Base-by-base conservation (phyloP, 2,888 invertebrate genomes). In the Euzetes globulus region DNA sequence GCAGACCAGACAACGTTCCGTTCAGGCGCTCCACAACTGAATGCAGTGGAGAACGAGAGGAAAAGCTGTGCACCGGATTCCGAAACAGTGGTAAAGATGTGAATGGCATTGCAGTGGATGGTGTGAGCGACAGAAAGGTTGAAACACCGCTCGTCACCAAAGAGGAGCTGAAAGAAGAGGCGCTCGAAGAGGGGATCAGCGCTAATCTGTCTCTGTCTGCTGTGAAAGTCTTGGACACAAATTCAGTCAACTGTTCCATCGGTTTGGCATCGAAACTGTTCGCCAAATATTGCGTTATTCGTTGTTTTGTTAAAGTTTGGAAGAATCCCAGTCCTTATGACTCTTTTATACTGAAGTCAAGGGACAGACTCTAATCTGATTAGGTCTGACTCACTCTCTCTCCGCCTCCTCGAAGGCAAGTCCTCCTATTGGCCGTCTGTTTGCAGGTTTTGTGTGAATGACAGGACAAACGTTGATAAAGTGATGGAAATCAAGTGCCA, bases 161-260 rank as follows among this genome's bases (percentile, higher is more conserved):
- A 47, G 47, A 47, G 5, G 15, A 15, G 13, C 3, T 47, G 47
- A 15, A 47, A 5, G 47, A 11, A 47, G 2, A 9, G 47, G 47
- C 2, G 17, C 2, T 13, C 47, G 47, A 47, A 5, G 15, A 55
- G 7, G 55, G 25, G 3, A 55, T 55, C 3, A 55, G 25, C n/a
- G 55, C 9, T 55, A 55, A 55, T 55, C 55, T n/a, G 19, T 55
- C 55, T 55, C 55, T 55, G 3, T 55, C 55, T 55, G 55, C 55
- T 15, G 47, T 17, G 84, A 92, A 90, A 77, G 91, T 91, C 85
- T 91, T 91, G 81, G 91, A 91, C 82, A 92, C 92, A 86, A 92
- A 92, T 86, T 91, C 91, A 82, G 92, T 90, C 84, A 92, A 87
- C 86, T 92, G 91, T 86, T 92, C 92, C 92, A 92, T 92, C 11